Conservation (phyloP, 2,888 invertebrate genomes). For the Rotaria magnacalcarata region DNA sequence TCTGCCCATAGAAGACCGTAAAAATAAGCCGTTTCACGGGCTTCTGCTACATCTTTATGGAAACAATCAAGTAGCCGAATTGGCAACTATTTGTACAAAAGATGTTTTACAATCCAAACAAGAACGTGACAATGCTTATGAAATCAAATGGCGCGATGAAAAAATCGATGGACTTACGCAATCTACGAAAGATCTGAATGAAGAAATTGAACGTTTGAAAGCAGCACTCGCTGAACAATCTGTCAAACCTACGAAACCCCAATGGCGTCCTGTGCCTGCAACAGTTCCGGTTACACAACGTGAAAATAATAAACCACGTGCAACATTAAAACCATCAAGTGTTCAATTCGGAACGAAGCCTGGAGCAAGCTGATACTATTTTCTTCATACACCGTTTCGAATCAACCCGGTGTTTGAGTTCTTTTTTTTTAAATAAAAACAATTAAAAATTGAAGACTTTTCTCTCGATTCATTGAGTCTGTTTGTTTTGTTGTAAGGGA, state of each 20-base stretch:
- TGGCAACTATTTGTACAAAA: slow-evolving; percentile 14
- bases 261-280: neutral
- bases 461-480: neutral
- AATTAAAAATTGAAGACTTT: neutral
- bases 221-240: neutral
- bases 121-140: neutral
- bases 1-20: slow-evolving; percentile 9
- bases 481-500: neutral
- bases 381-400: neutral
- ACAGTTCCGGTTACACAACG: neutral
- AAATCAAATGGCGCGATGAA: neutral
- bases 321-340: neutral
- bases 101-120: slow-evolving; percentile 1
- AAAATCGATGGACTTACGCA: neutral
- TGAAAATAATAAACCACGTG: neutral
- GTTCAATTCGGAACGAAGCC: slow-evolving; percentile 15
- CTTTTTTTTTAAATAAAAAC: neutral
- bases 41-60: neutral
- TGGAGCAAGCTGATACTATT: neutral
- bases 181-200: neutral
- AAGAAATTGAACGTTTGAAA: neutral
- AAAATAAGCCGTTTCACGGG: slow-evolving; percentile 12
- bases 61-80: neutral
- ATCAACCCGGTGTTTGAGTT: neutral
- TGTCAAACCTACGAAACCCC: neutral